A percentile compares a stretch with the other conserved stretches of the same genome.
Evolutionary conservation across 2,888 invertebrate genomes (phyloP).

Genomic region (Phyto melanocephala): DNA sequence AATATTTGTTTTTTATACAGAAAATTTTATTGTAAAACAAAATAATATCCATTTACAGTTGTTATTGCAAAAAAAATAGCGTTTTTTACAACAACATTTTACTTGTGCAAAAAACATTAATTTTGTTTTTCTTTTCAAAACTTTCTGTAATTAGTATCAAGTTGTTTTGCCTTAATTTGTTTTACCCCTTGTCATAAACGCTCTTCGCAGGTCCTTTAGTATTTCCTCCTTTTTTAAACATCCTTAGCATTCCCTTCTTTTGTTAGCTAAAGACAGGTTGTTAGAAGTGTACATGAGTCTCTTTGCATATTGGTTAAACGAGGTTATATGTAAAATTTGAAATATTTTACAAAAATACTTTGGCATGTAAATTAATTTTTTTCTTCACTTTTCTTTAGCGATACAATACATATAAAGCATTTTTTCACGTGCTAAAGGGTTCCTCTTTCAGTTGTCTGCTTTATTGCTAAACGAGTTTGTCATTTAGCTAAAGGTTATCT

Average conservation of each 20-base stretch:
- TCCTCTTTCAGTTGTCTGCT: neutral
- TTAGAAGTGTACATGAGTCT: neutral
- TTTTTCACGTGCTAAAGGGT: neutral
- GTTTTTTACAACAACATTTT: too few species aligned
- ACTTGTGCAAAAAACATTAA: too few species aligned
- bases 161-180: too few species aligned
- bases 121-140: too few species aligned
- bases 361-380: constrained; percentile 48
- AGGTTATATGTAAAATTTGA: constrained; percentile 39
- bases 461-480: constrained; percentile 51
- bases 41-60: too few species aligned
- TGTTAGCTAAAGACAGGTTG: neutral
- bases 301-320: neutral
- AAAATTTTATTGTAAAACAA: too few species aligned
- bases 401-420: constrained; percentile 19
- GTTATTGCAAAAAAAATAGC: too few species aligned
- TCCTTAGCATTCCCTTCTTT: neutral
- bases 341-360: constrained; percentile 49
- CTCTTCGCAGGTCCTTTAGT: too few species aligned
- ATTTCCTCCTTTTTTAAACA: too few species aligned
- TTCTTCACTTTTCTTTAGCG: neutral
- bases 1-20: too few species aligned
- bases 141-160: too few species aligned
- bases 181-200: too few species aligned
- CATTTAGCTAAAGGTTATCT: constrained; percentile 44